Evolutionary conservation across 2,797 vertebrate genomes (phyloP).

Genomic region (Geotrypetes seraphini): DNA sequence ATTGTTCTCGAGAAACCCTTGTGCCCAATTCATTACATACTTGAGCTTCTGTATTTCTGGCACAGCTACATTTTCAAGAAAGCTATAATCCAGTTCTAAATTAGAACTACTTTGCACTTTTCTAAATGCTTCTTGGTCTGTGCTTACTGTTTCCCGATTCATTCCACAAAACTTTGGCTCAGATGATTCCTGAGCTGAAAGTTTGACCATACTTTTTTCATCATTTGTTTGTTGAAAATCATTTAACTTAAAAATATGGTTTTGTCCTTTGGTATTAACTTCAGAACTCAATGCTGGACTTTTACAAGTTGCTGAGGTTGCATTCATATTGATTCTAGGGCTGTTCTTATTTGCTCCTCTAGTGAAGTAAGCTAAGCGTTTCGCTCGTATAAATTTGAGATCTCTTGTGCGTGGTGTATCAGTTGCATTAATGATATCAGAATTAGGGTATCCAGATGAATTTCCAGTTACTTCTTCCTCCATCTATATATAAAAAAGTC

Average conservation of each 20-base stretch:
- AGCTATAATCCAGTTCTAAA: constrained; percentile 12
- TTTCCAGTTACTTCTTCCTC: not conserved
- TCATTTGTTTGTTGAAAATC: not conserved
- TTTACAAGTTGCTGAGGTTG: not conserved
- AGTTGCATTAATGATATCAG: not conserved
- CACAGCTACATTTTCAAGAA: constrained; percentile 19
- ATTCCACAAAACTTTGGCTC: not conserved
- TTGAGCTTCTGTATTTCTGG: constrained; percentile 49
- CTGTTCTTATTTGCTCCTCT: not conserved
- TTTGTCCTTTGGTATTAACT: not conserved
- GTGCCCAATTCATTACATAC: constrained; percentile 42
- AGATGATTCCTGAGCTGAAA: not conserved
- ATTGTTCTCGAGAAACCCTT: constrained; percentile 26
- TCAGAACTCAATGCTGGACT: not conserved
- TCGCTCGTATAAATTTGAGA: constrained; percentile 11
- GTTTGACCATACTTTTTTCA: not conserved
- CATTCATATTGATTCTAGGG: not conserved
- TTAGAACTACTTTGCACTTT: not conserved
- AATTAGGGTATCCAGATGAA: not conserved
- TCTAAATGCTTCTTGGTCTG: not conserved
- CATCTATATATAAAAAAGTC: constrained; percentile 7
- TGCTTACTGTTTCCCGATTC: not conserved
- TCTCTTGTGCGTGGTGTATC: constrained; percentile 1
- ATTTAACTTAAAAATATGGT: not conserved
- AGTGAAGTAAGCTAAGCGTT: constrained; percentile 12